A percentile compares a stretch with the other conserved stretches of the same genome.
Conservation (phyloP, 2,888 invertebrate genomes). For the Drosophila mulleri region DNA sequence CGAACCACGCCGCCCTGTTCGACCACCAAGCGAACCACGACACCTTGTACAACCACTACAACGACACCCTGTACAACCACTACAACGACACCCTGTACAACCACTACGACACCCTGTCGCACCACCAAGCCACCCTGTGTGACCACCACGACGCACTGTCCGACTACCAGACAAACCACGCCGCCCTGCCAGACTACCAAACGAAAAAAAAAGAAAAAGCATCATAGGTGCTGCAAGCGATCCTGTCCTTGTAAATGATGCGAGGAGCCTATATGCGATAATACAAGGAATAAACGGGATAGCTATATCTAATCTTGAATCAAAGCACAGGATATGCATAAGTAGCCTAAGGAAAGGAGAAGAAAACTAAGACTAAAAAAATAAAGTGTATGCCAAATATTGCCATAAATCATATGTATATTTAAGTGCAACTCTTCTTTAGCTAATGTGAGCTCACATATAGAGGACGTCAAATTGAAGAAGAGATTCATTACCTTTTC, state of each 20-base stretch:
- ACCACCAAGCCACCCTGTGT: not conserved
- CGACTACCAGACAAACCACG: not conserved
- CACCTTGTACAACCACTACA: not conserved
- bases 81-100: not conserved
- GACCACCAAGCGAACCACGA: not conserved
- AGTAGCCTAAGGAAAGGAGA: not conserved
- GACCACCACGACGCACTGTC: not conserved
- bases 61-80: not conserved
- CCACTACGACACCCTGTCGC: not conserved
- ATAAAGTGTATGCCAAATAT: constrained; percentile 2
- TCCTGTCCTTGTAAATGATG: not conserved
- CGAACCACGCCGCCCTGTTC: not conserved
- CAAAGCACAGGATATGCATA: not conserved
- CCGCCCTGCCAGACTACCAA: not conserved
- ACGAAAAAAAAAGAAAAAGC: not conserved
- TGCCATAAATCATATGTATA: not conserved
- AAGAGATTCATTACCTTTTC: constrained; percentile 51
- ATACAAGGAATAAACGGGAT: not conserved
- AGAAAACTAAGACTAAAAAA: not conserved
- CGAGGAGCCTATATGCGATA: not conserved
- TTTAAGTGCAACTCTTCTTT: not conserved
- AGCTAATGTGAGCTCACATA: not conserved
- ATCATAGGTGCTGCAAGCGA: not conserved
- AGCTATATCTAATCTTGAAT: constrained; percentile 4
- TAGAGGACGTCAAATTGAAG: constrained; percentile 15